Evolutionary conservation across 2,797 vertebrate species (phyloP), one percentile per base, ranked within the genome.

Genomic region (Epinephelus malabaricus): DNA sequence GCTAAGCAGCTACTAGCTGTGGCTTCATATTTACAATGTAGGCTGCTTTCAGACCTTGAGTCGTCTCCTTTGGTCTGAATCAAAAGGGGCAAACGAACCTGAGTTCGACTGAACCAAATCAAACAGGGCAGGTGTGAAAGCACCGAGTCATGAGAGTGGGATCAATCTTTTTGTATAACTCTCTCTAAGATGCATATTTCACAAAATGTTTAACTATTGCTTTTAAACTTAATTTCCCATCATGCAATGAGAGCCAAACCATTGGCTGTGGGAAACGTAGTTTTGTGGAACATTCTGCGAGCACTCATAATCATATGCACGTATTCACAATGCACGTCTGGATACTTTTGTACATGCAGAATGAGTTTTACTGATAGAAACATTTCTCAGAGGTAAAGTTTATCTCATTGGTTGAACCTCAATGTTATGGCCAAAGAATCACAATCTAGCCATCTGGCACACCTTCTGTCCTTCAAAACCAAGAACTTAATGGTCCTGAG

Each of bases 181-280:
- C 23, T 38, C 6, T 7, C 19, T 23, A 34, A 38, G 14, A 53
- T 30, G n/a, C 2, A 2, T 17, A 45, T 56, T 49, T 76, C 21
- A 49, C 19, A 72, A 74, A 71, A 46, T 79, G 46, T 49, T 67
- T 11, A 58, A 68, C 62, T 54, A 56, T 65, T 69, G 11, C 76
- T 79, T 65, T 51, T 43, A 65, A 74, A 81, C 54, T n/a, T 58
- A 3, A 74, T 77, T 86, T 79, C 72, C 78, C 66, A 15, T 74
- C 76, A 81, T 76, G 77, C 75, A 69, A 5, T 55, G 18, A 10
- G 34, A 76, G 50, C 5, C 53, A 61, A 53, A 51, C 13, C 30
- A 6, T 67, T 72, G 53, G 63, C 56, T 79, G 34, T 1, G 54
- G 73, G 67, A 78, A 78, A 82, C 55, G 62, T 56, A 61, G 69